Evolutionary conservation across 2,888 invertebrate genomes (phyloP), one percentile per base, ranked within the genome.

Genomic region (Eupithecia subfuscata): DNA sequence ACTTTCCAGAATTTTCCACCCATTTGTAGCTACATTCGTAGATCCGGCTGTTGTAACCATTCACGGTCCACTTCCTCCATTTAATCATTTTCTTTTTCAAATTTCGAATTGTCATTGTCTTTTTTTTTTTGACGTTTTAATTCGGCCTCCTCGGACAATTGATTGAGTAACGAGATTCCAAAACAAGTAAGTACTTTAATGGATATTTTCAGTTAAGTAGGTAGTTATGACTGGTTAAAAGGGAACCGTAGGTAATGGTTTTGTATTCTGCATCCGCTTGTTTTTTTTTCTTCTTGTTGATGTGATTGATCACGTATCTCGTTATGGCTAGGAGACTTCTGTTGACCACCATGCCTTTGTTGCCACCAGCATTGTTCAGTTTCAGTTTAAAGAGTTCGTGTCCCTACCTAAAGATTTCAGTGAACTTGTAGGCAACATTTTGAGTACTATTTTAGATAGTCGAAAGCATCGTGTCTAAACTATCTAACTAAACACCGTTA

Each of bases 401-500:
- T 22, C n/a, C 22, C 56, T 56, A 22, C n/a, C 52, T n/a, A 52
- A 18, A 52, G 48, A 22, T 56, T 3, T 56, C 22, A 56, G 22
- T 22, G 11, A 56, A 25, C 14, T 60, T 25, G 22, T 12, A 25
- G 14, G 25, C n/a, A 63, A 68, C 64, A 68, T 82, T 88, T 88
- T 81, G 87, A 89, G 82, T 87, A 86, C 87, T 82, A 87, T 64
- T 88, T 89, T 86, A 86, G 80, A 84, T 88, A 89, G 81, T 88
- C 85, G 88, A 92, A 91, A 91, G 89, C 89, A 85, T 86, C 85
- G 34, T n/a, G 40, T 40, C 88, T 83, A 90, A 92, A 90, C 88
- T 92, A 93, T 93, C 91, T 60, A 60, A 60, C 60, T 90, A 85
- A 88, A 83, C 88, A 93, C 94, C 93, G 94, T 91, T 94, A 94